Conservation (phyloP, 2,888 invertebrate genomes). For the Polia nebulosa region DNA sequence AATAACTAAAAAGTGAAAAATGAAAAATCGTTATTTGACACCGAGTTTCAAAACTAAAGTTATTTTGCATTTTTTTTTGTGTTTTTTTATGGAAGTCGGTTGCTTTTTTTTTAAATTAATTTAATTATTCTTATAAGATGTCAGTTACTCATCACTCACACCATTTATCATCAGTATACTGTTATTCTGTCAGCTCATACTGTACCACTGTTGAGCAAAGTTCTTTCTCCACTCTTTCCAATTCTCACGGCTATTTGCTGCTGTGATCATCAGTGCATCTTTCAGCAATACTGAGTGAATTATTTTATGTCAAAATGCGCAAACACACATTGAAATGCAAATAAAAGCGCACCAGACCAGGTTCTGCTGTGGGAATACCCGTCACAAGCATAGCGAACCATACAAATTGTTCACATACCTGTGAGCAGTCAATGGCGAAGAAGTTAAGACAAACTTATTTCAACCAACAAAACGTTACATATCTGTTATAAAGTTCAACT, state of each 20-base stretch:
- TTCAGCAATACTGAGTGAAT: neutral
- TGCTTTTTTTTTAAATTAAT: no score
- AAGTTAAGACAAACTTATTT: conserved; percentile 37
- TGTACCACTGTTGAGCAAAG: neutral
- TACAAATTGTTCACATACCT: conserved; percentile 8
- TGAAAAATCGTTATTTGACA: no score
- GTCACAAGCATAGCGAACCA: no score
- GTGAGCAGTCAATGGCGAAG: neutral
- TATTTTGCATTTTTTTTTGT: no score
- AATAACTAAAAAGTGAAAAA: no score
- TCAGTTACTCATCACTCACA: no score
- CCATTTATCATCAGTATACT: neutral
- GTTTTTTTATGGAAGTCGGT: no score
- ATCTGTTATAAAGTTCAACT: conserved; percentile 44
- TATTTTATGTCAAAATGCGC: neutral
- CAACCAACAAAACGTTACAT: conserved; percentile 40
- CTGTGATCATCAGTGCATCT: neutral
- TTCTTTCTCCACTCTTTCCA: no score
- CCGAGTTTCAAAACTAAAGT: no score
- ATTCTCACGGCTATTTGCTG: neutral
- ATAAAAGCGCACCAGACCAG: neutral
- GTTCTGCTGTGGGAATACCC: no score
- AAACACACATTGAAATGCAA: neutral
- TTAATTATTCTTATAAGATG: no score
- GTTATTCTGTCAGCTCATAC: neutral